Conservation (phyloP, 2,888 invertebrate species). For the Caenorhabditis sp. region DNA sequence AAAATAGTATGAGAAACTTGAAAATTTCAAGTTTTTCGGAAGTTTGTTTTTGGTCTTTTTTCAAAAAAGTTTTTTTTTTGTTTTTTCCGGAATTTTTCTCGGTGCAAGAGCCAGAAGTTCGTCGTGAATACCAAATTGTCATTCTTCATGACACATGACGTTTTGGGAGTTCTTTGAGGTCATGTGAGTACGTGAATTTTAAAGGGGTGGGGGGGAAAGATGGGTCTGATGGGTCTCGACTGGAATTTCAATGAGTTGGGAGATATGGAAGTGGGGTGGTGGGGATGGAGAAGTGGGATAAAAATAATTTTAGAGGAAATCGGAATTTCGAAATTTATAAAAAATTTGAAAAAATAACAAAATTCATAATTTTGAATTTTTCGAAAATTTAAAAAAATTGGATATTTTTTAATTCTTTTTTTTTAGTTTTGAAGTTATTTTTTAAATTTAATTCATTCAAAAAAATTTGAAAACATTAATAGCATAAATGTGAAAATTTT, state of each 20-base stretch:
- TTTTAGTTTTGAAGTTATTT: neutral
- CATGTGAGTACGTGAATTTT: too few species aligned
- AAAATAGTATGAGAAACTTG: too few species aligned
- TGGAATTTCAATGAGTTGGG: neutral
- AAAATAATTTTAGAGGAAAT: too few species aligned
- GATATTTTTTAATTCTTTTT: neutral
- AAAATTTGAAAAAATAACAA: neutral
- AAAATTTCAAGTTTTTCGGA: too few species aligned
- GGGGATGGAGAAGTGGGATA: too few species aligned
- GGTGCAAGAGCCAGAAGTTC: too few species aligned
- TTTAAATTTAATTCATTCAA: too few species aligned
- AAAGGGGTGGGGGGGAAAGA: too few species aligned
- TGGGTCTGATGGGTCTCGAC: slow-evolving; percentile 3
- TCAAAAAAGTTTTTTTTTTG: neutral
- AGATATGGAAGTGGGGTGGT: neutral
- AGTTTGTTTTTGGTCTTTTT: neutral
- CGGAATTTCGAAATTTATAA: too few species aligned
- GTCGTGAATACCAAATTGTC: neutral
- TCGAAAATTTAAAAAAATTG: neutral
- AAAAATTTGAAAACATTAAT: too few species aligned
- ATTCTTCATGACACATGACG: neutral
- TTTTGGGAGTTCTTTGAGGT: neutral
- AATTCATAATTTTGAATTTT: neutral
- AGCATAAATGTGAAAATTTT: too few species aligned
- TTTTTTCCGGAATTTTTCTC: neutral